A percentile compares a stretch with the other conserved stretches of the same genome.
These are phyloP conservation scores for Xanthorhoe spadicearia DNA, from an alignment of 2,888 invertebrate species.

Conservation along the genomic window DNA sequence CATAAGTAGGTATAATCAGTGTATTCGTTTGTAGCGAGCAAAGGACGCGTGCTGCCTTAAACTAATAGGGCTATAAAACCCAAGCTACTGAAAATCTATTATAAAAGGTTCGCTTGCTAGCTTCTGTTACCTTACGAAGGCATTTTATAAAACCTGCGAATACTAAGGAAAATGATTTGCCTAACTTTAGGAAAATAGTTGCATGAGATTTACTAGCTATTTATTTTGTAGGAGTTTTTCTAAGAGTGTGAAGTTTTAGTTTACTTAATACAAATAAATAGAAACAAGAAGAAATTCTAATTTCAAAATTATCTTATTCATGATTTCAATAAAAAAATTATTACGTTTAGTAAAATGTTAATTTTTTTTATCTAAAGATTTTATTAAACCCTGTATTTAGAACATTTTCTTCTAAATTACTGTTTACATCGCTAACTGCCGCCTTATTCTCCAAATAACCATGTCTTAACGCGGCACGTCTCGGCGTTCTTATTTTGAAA, in stretches of 20 bases:
- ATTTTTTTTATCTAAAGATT: conserved; percentile 7
- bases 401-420: not conserved
- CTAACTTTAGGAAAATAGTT: too few relatives aligned
- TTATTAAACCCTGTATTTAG: not conserved
- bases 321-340: conserved; percentile 9
- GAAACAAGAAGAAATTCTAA: not conserved
- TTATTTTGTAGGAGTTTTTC: not conserved
- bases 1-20: not conserved
- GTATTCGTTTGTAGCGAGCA: not conserved
- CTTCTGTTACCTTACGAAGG: not conserved
- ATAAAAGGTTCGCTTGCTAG: not conserved
- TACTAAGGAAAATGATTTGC: not conserved
- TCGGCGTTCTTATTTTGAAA: too few relatives aligned
- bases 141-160: not conserved
- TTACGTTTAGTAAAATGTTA: too few relatives aligned
- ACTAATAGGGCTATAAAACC: not conserved
- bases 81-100: not conserved
- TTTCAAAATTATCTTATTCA: not conserved
- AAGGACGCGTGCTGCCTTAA: not conserved
- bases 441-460: too few relatives aligned
- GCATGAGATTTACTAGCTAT: too few relatives aligned
- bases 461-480: too few relatives aligned
- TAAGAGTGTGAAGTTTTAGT: not conserved
- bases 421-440: not conserved
- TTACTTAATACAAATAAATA: not conserved